A percentile compares a stretch with the other conserved stretches of the same genome.
Evolutionary conservation across 2,888 invertebrate species (phyloP).

Genomic region (Oscheius sp.): DNA sequence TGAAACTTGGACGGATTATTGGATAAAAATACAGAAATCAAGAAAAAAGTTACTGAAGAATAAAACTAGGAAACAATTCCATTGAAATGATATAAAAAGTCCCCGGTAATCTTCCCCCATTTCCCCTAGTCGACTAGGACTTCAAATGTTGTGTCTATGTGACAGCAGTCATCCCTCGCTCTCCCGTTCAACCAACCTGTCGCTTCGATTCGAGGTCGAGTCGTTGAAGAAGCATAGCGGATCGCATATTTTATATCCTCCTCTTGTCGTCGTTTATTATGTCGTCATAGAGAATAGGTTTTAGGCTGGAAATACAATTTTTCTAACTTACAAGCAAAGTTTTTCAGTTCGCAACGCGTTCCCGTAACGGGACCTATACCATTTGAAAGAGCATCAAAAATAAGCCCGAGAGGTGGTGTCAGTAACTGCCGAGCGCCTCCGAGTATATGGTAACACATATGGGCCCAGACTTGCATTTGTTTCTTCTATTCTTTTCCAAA

Average conservation of each 20-base stretch:
- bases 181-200: constrained; percentile 3
- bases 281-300: neutral
- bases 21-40: no score
- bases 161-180: neutral
- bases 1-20: no score
- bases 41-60: no score
- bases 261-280: neutral
- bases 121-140: neutral
- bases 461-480: no score
- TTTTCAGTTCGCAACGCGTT: no score
- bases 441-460: no score
- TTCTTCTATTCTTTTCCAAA: no score
- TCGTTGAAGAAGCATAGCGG: constrained; percentile 24
- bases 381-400: no score
- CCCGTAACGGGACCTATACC: no score
- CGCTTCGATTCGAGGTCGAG: constrained; percentile 23
- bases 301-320: neutral
- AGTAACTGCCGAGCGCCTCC: no score
- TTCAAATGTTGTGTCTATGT: constrained; percentile 16
- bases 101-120: no score
- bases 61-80: neutral
- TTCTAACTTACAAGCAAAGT: neutral
- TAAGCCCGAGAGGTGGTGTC: no score
- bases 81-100: neutral
- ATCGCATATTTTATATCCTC: constrained; percentile 16